Base-by-base conservation (phyloP, 2,797 vertebrate genomes). In the Decapterus maruadsi region DNA sequence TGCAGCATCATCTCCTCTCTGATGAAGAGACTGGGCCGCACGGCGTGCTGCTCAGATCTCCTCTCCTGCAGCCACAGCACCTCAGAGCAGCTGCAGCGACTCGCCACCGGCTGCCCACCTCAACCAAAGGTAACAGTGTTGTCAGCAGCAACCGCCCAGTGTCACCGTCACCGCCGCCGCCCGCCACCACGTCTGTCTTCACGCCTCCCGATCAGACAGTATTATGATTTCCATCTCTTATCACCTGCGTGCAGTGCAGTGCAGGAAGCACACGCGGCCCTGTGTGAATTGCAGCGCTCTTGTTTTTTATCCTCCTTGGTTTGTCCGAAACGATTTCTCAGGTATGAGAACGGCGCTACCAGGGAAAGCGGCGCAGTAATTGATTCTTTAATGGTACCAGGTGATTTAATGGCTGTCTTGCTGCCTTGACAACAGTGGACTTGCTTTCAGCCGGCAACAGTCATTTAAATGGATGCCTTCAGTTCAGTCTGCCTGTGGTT, bases 21-120 rank as follows among this genome's bases (percentile, higher is more conserved):
- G 96, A 99, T 99, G 98, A 99, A 99, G 97, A 98, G 97, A 95
- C 95, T 99, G 95, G 96, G 97, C 93, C 95, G 97, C 95, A 96
- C 96, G 71, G 96, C 96, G 84, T 99, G 97, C 97, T 99, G 97
- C 96, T 98, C 96, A 85, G 95, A 98, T 94, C 95, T 99, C 90
- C 96, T 99, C 2, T 96, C 97, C 94, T 97, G 96, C 95, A 97
- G 96, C 91, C 95, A 97, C 89, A 26, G 26, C 26, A 97, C 97
- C 88, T 96, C 98, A 84, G 97, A 98, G 83, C 97, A 97, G 94
- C 97, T 99, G 95, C 98, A 97, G 93, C 96, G 95, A 81, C 94
- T 99, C 92, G 96, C 97, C 93, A 93, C 93, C 84, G 95, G 96
- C 93, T 97, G 96, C 94, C 95, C 96, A 79, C 96, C 94, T 89